Evolutionary conservation across 2,888 invertebrate species (phyloP).

Genomic region (Macropis europaea): DNA sequence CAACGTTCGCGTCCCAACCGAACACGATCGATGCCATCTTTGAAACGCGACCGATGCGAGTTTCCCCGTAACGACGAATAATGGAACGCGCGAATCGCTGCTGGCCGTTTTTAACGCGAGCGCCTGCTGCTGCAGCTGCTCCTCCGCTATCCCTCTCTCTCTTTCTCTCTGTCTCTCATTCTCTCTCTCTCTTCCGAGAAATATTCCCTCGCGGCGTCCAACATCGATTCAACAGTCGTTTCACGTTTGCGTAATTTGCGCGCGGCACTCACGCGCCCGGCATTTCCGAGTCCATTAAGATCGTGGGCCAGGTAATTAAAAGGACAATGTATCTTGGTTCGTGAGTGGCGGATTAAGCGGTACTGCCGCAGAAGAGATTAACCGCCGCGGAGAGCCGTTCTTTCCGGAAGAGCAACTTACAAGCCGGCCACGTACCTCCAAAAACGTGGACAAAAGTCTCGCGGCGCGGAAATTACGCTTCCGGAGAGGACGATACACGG

Average conservation of each 20-base stretch:
- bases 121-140: too few relatives aligned
- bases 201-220: neutral
- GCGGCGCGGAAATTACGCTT: neutral
- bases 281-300: slow-evolving; percentile 54
- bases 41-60: neutral
- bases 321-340: slow-evolving; percentile 54
- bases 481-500: neutral
- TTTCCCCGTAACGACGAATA: neutral
- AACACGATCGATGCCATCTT: neutral
- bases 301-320: slow-evolving; percentile 47
- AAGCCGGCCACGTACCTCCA: slow-evolving; percentile 48
- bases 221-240: slow-evolving; percentile 27
- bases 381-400: slow-evolving; percentile 36
- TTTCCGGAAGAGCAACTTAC: slow-evolving; percentile 38
- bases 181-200: neutral
- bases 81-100: neutral
- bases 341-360: slow-evolving; percentile 50
- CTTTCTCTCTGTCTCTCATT: neutral
- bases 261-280: slow-evolving; percentile 38
- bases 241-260: slow-evolving; percentile 47
- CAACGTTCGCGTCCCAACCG: neutral
- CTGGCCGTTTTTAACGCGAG: too few relatives aligned
- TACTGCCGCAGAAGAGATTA: slow-evolving; percentile 38
- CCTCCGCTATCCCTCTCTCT: too few relatives aligned
- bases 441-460: slow-evolving; percentile 5